A percentile compares a stretch with the other conserved stretches of the same genome.
phyloP scores from a whole-genome alignment of 2,888 invertebrate species.

The Gerosis bhagava region DNA sequence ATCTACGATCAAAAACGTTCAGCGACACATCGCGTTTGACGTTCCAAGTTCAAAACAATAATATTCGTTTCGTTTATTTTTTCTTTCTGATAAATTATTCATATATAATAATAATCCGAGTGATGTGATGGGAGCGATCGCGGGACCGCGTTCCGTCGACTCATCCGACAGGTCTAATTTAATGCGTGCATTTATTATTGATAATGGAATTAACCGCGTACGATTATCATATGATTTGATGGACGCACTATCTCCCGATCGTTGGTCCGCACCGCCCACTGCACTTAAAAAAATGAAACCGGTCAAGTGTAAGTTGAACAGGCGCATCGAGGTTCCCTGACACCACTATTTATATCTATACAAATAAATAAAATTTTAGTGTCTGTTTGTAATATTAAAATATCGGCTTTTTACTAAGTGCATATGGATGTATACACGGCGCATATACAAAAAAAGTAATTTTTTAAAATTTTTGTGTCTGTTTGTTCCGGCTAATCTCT shows the following conservation, averaged over 20 bases:
- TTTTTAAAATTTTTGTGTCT: too few relatives aligned
- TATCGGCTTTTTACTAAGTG: too few relatives aligned
- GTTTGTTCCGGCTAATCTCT: too few relatives aligned
- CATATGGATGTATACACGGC: too few relatives aligned
- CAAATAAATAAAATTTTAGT: too few relatives aligned
- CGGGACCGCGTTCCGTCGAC: slow-evolving; percentile 67
- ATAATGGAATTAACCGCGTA: slow-evolving; percentile 80
- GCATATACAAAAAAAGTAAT: too few relatives aligned
- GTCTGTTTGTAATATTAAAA: too few relatives aligned
- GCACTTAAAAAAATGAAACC: slow-evolving; percentile 65
- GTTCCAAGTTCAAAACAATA: slow-evolving; percentile 74
- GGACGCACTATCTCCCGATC: slow-evolving; percentile 78
- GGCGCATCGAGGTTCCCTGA: too few relatives aligned
- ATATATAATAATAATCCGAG: slow-evolving; percentile 79
- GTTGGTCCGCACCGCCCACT: slow-evolving; percentile 64
- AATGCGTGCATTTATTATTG: slow-evolving; percentile 82
- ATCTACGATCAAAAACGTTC: slow-evolving; percentile 46
- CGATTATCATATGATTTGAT: slow-evolving; percentile 82
- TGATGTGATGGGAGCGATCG: slow-evolving; percentile 75
- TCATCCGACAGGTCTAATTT: slow-evolving; percentile 79
- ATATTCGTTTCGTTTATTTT: slow-evolving; percentile 53
- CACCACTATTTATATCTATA: too few relatives aligned
- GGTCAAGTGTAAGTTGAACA: too few relatives aligned
- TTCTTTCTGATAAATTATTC: slow-evolving; percentile 78
- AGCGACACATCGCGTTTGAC: slow-evolving; percentile 57